phyloP scores from a whole-genome alignment of 64 coral and sea anemone species.

The Montipora efflorescens region DNA sequence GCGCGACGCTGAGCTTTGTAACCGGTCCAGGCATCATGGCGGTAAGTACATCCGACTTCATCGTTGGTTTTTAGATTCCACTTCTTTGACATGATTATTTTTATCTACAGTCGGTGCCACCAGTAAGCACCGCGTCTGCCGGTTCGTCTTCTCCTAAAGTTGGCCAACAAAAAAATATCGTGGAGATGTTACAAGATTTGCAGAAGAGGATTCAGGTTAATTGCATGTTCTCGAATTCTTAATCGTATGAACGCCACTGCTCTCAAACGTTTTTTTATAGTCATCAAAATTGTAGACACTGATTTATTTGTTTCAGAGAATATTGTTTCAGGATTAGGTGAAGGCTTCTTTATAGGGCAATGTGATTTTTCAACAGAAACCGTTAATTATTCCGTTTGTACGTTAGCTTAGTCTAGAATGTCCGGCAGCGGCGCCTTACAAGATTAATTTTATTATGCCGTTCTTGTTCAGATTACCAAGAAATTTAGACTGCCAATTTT shows the following conservation, averaged over 20 bases:
- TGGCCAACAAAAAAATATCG: slow-evolving; percentile 34
- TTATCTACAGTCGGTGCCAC: slow-evolving; percentile 46
- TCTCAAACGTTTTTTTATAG: not conserved
- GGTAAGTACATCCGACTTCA: slow-evolving; percentile 9
- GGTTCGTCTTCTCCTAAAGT: slow-evolving; percentile 11
- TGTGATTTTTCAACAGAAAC: no score
- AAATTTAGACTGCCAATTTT: no score
- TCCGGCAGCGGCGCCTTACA: no score
- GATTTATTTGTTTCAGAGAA: not conserved
- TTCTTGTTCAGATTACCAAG: no score
- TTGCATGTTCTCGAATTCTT: not conserved
- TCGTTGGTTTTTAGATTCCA: not conserved
- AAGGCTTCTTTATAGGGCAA: no score
- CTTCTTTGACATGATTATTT: not conserved
- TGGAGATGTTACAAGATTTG: slow-evolving; percentile 68
- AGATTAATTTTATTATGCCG: no score
- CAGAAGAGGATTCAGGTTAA: slow-evolving; percentile 67
- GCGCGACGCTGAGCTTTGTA: slow-evolving; percentile 9
- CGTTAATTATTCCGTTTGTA: no score
- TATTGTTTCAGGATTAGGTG: not conserved
- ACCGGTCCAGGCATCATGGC: slow-evolving; percentile 46
- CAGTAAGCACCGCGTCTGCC: slow-evolving; percentile 35
- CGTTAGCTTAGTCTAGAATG: no score
- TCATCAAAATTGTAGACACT: not conserved
- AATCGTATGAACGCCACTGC: not conserved